phyloP scores from a whole-genome alignment of 1,140 invertebrate genomes.

The Macrostomum lignano region DNA sequence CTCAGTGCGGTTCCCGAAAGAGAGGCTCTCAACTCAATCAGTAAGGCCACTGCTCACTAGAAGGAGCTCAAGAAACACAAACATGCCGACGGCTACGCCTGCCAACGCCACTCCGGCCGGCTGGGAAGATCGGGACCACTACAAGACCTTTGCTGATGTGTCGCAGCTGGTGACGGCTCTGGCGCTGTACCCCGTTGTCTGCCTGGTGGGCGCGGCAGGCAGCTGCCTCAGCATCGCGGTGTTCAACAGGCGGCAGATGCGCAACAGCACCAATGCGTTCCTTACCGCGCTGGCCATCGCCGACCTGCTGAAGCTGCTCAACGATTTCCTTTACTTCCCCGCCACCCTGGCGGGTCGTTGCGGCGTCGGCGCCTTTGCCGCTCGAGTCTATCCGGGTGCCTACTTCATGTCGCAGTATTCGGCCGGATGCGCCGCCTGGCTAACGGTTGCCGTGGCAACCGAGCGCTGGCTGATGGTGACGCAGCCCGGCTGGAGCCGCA shows the following conservation, averaged over 20 bases:
- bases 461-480: constrained; percentile 37
- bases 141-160: constrained; percentile 15
- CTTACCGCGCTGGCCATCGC: constrained; percentile 42
- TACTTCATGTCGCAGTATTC: constrained; percentile 21
- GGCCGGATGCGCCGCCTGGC: constrained; percentile 40
- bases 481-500: no score
- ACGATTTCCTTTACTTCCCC: constrained; percentile 38
- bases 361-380: constrained; percentile 5
- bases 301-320: constrained; percentile 41
- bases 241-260: constrained; percentile 39
- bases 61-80: no score
- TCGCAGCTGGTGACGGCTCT: constrained; percentile 18
- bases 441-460: constrained; percentile 71
- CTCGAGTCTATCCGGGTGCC: constrained; percentile 18
- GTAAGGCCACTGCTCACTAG: no score
- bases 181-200: constrained; percentile 38
- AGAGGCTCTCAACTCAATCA: no score
- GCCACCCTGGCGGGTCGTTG: constrained; percentile 27
- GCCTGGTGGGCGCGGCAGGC: constrained; percentile 39
- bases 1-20: no score
- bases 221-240: constrained; percentile 43
- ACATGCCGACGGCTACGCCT: no score
- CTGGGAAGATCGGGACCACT: constrained; percentile 9
- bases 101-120: background rate
- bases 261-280: constrained; percentile 42